phyloP scores from a whole-genome alignment of 1,140 invertebrate genomes.

The Araneus ventricosus region DNA sequence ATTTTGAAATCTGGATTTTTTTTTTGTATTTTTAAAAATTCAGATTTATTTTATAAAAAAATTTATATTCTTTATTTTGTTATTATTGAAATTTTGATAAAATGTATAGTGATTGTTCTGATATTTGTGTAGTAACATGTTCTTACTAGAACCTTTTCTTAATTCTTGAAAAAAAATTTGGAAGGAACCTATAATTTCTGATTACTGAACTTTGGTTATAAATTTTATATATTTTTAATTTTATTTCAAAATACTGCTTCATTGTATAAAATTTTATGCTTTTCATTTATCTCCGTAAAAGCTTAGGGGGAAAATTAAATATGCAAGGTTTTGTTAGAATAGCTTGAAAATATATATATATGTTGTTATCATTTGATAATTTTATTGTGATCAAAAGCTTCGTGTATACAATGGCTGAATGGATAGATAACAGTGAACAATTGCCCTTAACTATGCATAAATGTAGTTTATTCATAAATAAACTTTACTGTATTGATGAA shows the following conservation, averaged over 20 bases:
- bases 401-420: not conserved
- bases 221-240: not conserved
- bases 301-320: not conserved
- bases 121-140: too few species aligned
- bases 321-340: conserved; percentile 1
- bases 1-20: too few species aligned
- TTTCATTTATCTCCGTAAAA: not conserved
- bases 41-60: too few species aligned
- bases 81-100: too few species aligned
- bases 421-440: not conserved
- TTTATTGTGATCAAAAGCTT: not conserved
- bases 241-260: not conserved
- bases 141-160: too few species aligned
- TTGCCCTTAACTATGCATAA: not conserved
- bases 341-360: not conserved
- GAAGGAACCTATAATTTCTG: too few species aligned
- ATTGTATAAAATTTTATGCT: not conserved
- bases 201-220: too few species aligned
- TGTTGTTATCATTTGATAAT: not conserved
- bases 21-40: too few species aligned
- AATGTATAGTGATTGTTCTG: too few species aligned
- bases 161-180: too few species aligned
- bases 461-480: not conserved
- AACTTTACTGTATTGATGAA: not conserved
- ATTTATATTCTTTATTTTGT: too few species aligned